phyloP scores from a whole-genome alignment of 1,140 invertebrate species.

The Micrasema minimum region DNA sequence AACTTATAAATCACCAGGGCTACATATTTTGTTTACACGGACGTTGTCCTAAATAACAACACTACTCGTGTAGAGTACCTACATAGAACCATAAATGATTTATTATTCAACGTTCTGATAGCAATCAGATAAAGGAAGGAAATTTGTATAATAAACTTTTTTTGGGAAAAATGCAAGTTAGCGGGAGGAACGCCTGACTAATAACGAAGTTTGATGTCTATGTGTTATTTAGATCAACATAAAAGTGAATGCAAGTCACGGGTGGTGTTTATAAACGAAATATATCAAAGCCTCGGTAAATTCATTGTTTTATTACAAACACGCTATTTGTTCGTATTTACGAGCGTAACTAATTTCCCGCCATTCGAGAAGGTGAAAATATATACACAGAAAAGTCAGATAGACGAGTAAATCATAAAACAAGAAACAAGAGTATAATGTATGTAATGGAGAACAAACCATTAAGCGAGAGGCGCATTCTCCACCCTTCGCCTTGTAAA shows the following conservation, averaged over 20 bases:
- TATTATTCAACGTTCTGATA: no score
- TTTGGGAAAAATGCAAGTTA: no score
- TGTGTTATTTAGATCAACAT: background rate
- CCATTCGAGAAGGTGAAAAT: conserved; percentile 35
- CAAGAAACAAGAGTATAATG: conserved; percentile 26
- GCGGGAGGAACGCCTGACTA: no score
- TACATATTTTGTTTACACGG: no score
- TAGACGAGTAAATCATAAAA: conserved; percentile 26
- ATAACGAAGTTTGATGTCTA: background rate
- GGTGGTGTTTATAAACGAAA: conserved; percentile 20
- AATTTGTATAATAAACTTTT: no score
- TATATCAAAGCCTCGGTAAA: conserved; percentile 33
- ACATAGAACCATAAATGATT: no score
- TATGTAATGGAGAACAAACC: conserved; percentile 26
- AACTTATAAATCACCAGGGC: no score
- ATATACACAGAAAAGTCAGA: conserved; percentile 37
- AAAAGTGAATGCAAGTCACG: conserved; percentile 3
- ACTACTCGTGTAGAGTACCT: no score
- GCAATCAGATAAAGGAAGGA: no score
- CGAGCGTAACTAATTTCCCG: conserved; percentile 24
- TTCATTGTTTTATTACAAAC: conserved; percentile 37
- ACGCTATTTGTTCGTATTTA: conserved; percentile 30
- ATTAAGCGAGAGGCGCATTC: conserved; percentile 25
- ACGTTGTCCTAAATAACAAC: no score
- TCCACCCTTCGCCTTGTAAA: background rate